Conservation (phyloP, 2,113 vertebrate species). For the Microcebus tavaratra region DNA sequence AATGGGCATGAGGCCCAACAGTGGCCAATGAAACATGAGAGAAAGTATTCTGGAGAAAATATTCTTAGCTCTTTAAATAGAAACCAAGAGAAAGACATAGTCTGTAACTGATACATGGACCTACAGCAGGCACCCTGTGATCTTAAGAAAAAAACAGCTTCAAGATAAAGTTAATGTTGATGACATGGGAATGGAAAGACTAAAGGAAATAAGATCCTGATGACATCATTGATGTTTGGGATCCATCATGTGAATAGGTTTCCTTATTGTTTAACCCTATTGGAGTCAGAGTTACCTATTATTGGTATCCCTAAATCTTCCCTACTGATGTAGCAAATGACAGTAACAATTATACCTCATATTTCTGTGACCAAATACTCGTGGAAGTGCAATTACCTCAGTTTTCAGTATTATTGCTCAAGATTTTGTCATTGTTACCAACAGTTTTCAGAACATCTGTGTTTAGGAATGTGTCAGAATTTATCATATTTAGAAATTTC, state of each 20-base stretch:
- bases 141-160: not conserved
- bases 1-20: not conserved
- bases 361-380: not conserved
- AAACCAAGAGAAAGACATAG: not conserved
- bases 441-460: not conserved
- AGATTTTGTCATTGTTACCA: not conserved
- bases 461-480: not conserved
- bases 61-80: not conserved
- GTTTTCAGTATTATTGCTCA: not conserved
- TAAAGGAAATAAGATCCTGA: not conserved
- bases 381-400: not conserved
- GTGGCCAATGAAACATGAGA: not conserved
- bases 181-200: not conserved
- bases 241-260: not conserved
- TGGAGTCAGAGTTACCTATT: not conserved
- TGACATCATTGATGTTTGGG: not conserved
- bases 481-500: not conserved
- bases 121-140: not conserved
- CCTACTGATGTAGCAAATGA: not conserved
- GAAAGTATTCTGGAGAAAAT: not conserved
- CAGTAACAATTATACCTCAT: not conserved
- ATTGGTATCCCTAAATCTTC: not conserved
- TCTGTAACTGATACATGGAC: not conserved
- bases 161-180: not conserved
- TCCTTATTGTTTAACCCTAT: not conserved